A percentile compares a stretch with the other conserved stretches of the same genome.
Conservation (phyloP, 1,140 invertebrate genomes). For the Leptinotarsa lineolata region DNA sequence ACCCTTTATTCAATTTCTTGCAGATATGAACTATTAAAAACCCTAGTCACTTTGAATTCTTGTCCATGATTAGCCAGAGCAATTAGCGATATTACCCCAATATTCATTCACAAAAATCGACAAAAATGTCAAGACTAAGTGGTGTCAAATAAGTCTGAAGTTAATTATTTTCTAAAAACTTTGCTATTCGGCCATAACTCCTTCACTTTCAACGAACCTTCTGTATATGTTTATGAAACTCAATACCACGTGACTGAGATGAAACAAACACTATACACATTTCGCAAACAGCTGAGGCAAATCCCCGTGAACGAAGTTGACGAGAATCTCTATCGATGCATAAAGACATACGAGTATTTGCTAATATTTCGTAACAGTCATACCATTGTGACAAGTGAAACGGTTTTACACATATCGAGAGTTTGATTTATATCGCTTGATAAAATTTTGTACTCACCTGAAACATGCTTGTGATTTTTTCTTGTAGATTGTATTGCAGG, state of each 20-base stretch:
- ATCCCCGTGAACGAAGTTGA: neutral
- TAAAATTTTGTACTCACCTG: slow-evolving; percentile 33
- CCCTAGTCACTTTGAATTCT: too few species aligned
- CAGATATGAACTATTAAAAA: too few species aligned
- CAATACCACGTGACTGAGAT: neutral
- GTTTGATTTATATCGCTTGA: neutral
- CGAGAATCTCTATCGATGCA: neutral
- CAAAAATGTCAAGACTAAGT: too few species aligned
- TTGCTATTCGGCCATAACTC: too few species aligned
- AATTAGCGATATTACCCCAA: too few species aligned
- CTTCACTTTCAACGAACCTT: too few species aligned
- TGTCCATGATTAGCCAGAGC: too few species aligned
- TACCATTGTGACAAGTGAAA: neutral
- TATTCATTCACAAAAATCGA: too few species aligned
- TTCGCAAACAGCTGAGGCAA: neutral
- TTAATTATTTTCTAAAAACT: too few species aligned
- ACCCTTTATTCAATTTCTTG: too few species aligned
- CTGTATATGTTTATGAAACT: neutral
- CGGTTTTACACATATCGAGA: neutral
- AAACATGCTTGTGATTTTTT: slow-evolving; percentile 48
- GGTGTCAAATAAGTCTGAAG: too few species aligned
- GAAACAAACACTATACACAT: neutral
- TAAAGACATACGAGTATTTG: neutral
- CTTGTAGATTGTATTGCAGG: slow-evolving; percentile 48
- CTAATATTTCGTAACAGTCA: neutral